These are phyloP conservation scores for Tetranychus piercei DNA, from an alignment of 2,888 invertebrate genomes.

Conservation along the genomic window DNA sequence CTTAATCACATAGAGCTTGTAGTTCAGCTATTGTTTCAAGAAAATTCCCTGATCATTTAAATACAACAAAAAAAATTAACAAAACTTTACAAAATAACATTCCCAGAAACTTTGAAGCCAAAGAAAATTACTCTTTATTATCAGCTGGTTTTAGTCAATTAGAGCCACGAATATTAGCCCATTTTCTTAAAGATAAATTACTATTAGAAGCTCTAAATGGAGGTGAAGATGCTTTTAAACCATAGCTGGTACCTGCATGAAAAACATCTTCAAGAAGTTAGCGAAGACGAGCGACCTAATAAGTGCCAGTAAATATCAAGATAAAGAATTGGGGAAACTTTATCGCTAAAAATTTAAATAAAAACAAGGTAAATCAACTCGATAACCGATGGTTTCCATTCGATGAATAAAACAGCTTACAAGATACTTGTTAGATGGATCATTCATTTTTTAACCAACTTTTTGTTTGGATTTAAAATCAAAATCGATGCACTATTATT, in stretches of 20 bases:
- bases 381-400: too few relatives aligned
- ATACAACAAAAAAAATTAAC: conserved; percentile 58
- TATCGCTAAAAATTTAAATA: too few relatives aligned
- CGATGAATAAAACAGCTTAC: too few relatives aligned
- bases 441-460: too few relatives aligned
- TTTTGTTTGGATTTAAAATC: too few relatives aligned
- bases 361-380: too few relatives aligned
- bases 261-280: conserved; percentile 46
- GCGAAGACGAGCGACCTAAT: conserved; percentile 47
- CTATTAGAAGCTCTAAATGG: conserved; percentile 40
- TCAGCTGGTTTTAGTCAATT: conserved; percentile 92
- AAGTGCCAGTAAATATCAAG: too few relatives aligned
- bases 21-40: background rate
- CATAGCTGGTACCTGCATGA: conserved; percentile 68
- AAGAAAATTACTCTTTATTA: conserved; percentile 43
- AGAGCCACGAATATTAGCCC: conserved; percentile 78
- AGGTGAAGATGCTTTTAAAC: conserved; percentile 58
- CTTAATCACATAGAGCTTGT: background rate
- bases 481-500: too few relatives aligned
- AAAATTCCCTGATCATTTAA: conserved; percentile 27
- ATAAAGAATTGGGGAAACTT: too few relatives aligned
- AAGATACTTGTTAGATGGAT: too few relatives aligned
- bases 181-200: conserved; percentile 57
- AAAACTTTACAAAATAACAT: conserved; percentile 38
- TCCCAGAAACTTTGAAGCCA: conserved; percentile 34